phyloP scores from a whole-genome alignment of 2,888 invertebrate species.

The Coronaproctus castanopsis region DNA sequence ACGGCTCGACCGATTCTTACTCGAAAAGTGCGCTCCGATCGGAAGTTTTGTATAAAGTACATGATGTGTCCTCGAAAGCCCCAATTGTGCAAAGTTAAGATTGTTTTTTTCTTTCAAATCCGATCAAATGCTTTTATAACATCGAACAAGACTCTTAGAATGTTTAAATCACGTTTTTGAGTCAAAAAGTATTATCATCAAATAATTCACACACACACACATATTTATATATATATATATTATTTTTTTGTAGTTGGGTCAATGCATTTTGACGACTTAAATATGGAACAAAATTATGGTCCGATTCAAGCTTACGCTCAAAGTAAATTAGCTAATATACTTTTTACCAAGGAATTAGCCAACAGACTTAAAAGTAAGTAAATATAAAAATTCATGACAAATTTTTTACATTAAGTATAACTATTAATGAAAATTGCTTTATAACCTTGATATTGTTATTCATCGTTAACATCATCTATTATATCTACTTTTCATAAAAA shows the following conservation, averaged over 20 bases:
- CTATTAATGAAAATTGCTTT: background rate
- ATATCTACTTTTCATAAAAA: background rate
- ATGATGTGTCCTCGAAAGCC: too few relatives aligned
- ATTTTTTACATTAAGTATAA: background rate
- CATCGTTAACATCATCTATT: background rate
- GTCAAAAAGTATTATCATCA: too few relatives aligned
- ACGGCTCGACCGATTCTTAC: too few relatives aligned
- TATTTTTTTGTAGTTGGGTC: conserved; percentile 9
- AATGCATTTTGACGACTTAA: conserved; percentile 17
- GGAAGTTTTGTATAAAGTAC: too few relatives aligned
- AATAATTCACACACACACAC: too few relatives aligned
- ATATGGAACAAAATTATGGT: conserved; percentile 13
- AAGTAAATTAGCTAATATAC: conserved; percentile 17
- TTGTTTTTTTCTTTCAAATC: too few relatives aligned
- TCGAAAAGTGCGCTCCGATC: too few relatives aligned
- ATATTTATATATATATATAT: too few relatives aligned
- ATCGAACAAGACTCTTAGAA: too few relatives aligned
- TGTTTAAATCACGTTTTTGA: too few relatives aligned
- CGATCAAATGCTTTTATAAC: too few relatives aligned
- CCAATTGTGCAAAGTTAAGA: too few relatives aligned
- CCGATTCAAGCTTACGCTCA: conserved; percentile 14
- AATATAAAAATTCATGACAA: background rate
- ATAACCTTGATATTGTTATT: background rate
- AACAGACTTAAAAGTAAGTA: conserved; percentile 13
- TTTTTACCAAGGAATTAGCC: conserved; percentile 15